These are phyloP conservation scores for Cynopterus brachyotis DNA, from an alignment of 2,113 vertebrate genomes.

Conservation along the genomic window DNA sequence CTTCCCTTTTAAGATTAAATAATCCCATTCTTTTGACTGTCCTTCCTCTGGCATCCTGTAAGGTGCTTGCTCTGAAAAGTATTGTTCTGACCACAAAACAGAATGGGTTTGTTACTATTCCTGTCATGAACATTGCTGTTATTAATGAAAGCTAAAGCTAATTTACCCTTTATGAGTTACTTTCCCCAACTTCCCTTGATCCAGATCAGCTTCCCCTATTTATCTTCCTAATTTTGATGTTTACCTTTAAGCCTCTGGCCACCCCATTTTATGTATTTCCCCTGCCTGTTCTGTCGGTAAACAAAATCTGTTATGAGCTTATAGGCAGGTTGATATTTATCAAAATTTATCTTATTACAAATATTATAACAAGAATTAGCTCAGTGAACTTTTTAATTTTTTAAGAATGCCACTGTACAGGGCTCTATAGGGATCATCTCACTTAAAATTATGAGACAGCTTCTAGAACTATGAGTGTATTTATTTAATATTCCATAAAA, in stretches of 20 bases:
- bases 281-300: background rate
- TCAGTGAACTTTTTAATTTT: background rate
- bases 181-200: background rate
- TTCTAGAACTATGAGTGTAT: conserved; percentile 1
- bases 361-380: conserved; percentile 23
- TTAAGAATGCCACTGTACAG: background rate
- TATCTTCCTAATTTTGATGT: background rate
- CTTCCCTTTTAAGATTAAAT: background rate
- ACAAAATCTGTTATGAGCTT: background rate
- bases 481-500: conserved; percentile 51
- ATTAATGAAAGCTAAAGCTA: background rate
- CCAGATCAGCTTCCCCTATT: background rate
- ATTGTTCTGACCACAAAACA: background rate
- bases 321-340: background rate
- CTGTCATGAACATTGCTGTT: background rate
- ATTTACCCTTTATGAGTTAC: background rate
- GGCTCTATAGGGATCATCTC: background rate
- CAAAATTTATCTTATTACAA: conserved; percentile 40
- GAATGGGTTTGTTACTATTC: background rate
- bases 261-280: conserved; percentile 26
- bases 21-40: background rate
- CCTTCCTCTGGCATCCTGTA: background rate
- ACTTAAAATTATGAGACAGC: conserved; percentile 35
- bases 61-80: background rate
- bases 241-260: background rate